Conservation (phyloP, 2,888 invertebrate genomes). For the Byasa hedistus region DNA sequence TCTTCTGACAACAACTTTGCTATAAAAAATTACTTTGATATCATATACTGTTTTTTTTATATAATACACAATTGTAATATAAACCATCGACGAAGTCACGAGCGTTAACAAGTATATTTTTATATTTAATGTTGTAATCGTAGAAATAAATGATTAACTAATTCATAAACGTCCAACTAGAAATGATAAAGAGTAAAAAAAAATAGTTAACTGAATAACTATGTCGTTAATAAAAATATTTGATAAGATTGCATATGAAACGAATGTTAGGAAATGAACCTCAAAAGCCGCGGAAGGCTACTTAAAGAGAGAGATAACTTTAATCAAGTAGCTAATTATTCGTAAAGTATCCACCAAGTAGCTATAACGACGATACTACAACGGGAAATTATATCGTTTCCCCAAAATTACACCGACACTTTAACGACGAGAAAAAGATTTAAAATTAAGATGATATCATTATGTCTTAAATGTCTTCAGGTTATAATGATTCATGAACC, state of each 20-base stretch:
- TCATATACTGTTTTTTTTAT: too few relatives aligned
- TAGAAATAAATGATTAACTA: background rate
- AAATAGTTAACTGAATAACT: background rate
- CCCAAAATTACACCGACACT: conserved; percentile 32
- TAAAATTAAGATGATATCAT: conserved; percentile 36
- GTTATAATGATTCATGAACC: too few relatives aligned
- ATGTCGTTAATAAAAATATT: conserved; percentile 2
- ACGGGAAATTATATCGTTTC: conserved; percentile 21
- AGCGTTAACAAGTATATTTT: background rate
- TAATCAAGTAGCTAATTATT: conserved; percentile 26
- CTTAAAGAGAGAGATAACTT: conserved; percentile 15
- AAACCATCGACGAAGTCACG: background rate
- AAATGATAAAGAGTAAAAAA: background rate
- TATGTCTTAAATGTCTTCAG: conserved; percentile 31
- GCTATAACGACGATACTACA: conserved; percentile 23
- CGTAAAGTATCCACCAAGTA: conserved; percentile 10
- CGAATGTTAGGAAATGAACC: conserved; percentile 4
- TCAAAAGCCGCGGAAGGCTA: conserved; percentile 9
- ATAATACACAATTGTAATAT: background rate
- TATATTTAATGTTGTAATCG: background rate
- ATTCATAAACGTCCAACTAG: background rate
- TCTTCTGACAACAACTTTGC: too few relatives aligned
- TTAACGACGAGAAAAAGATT: conserved; percentile 39
- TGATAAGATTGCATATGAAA: background rate
- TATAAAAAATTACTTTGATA: too few relatives aligned